A percentile compares a stretch with the other conserved stretches of the same genome.
Conservation (phyloP, 2,888 invertebrate species). For the Melolontha melolontha region DNA sequence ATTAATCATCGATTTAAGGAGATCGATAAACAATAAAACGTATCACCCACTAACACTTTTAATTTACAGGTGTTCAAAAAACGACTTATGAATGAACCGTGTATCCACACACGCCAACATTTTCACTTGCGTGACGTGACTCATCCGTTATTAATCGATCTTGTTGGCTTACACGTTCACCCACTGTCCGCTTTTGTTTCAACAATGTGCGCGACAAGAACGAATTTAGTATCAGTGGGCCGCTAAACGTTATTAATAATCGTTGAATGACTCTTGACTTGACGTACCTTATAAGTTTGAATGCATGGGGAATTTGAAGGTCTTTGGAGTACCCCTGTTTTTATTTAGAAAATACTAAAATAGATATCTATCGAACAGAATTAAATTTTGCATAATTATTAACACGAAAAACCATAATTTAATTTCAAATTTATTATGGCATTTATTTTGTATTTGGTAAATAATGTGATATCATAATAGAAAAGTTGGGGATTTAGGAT, state of each 20-base stretch:
- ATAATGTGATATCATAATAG: too few species aligned
- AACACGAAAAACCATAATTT: too few species aligned
- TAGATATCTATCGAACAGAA: too few species aligned
- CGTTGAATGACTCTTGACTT: not conserved
- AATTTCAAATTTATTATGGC: too few species aligned
- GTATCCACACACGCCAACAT: constrained; percentile 6
- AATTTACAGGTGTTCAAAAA: constrained; percentile 29
- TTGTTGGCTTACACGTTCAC: constrained; percentile 5
- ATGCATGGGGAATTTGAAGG: too few species aligned
- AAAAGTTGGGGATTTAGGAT: too few species aligned
- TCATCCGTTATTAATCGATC: constrained; percentile 35
- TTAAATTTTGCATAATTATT: too few species aligned
- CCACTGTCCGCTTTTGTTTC: constrained; percentile 12
- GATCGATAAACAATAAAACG: not conserved
- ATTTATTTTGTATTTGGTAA: too few species aligned
- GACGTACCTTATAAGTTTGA: too few species aligned
- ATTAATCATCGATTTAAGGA: constrained; percentile 6
- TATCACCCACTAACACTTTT: not conserved
- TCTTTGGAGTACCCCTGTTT: too few species aligned
- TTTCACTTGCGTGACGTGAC: constrained; percentile 18
- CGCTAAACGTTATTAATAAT: constrained; percentile 7
- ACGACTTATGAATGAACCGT: constrained; percentile 38
- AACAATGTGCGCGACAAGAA: not conserved
- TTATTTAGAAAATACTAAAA: too few species aligned
- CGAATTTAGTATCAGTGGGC: constrained; percentile 17